Base-by-base conservation (phyloP, 2,113 vertebrate species). In the Phoenicopterus ruber region DNA sequence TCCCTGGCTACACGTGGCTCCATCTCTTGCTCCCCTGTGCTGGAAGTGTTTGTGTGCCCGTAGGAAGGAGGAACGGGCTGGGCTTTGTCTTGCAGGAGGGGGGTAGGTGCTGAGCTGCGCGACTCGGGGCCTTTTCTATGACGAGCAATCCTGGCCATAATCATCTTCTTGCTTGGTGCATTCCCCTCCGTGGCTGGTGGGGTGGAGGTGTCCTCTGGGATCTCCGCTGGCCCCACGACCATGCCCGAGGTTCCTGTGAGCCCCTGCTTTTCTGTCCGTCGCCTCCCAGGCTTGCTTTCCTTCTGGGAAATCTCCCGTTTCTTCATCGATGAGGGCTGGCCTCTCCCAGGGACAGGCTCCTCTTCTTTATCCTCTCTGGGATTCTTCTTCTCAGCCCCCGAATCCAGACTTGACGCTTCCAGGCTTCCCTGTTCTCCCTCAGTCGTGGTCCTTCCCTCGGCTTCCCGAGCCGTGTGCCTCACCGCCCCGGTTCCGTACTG, bases 141-240 rank as follows among this genome's bases (percentile, higher is more conserved):
- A 11, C 1, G 9, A 57, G 19, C 47, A 31, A 4, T 24, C 25
- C 46, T 58, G 61, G 44, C 47, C 13, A 2, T 32, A 22, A 24
- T 49, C 44, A 14, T 21, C 59, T 4, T 42, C 19, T 13, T 36
- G 52, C 69, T 61, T 17, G 19, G 47, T 0, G 0, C 0, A 0
- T 82, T 24, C 57, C 40, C 11, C 54, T 61, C 32, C 6, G 0
- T 5, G 34, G 36, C 47, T 52, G 19, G 11, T 16, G 54, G 28
- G 17, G 38, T 49, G 49, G 54, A 24, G 36, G 9, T 18, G 40
- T 73, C 32, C 42, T 31, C 47, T 18, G 42, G n/a, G 50, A 14
- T 49, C 31, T 79, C 46, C 1, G 5, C 21, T 55, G 57, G 25
- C 14, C 40, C 50, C 21, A 3, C 1, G 1, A 9, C n/a, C 11